Conservation (phyloP, 1,140 invertebrate species). For the Calephelis nemesis region DNA sequence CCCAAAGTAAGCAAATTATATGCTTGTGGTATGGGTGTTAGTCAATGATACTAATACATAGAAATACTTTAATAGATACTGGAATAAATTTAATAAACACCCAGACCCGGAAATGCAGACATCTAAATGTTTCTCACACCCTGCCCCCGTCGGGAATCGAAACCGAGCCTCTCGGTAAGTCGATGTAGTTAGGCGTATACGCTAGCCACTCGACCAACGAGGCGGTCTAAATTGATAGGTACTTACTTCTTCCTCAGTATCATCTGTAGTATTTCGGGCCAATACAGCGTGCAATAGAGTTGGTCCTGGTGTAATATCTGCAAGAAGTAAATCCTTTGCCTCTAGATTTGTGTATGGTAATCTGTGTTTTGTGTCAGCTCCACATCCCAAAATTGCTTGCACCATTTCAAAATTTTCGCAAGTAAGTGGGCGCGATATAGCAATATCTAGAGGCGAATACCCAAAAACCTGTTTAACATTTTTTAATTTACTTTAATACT, state of each 20-base stretch:
- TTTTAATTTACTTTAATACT: neutral
- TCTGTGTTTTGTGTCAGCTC: constrained; percentile 55
- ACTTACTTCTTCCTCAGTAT: constrained; percentile 49
- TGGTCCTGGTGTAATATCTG: constrained; percentile 34
- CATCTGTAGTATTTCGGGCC: constrained; percentile 40
- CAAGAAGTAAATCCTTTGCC: constrained; percentile 15
- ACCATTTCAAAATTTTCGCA: constrained; percentile 57
- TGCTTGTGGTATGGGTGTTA: no score
- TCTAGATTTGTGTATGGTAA: constrained; percentile 30
- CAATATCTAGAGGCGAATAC: constrained; percentile 68
- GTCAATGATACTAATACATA: no score
- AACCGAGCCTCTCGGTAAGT: no score
- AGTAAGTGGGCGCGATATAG: constrained; percentile 53
- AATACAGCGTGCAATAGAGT: constrained; percentile 57
- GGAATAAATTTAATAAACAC: no score
- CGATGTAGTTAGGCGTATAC: no score
- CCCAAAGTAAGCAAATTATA: no score
- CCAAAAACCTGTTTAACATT: constrained; percentile 37
- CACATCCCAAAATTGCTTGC: constrained; percentile 54
- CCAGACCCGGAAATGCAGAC: no score
- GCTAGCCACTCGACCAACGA: no score
- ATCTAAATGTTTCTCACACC: no score
- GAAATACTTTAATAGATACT: no score
- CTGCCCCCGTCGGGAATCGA: no score
- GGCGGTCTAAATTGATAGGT: neutral